phyloP scores from a whole-genome alignment of 2,797 vertebrate species.

The Alcedo quadribrachys region DNA sequence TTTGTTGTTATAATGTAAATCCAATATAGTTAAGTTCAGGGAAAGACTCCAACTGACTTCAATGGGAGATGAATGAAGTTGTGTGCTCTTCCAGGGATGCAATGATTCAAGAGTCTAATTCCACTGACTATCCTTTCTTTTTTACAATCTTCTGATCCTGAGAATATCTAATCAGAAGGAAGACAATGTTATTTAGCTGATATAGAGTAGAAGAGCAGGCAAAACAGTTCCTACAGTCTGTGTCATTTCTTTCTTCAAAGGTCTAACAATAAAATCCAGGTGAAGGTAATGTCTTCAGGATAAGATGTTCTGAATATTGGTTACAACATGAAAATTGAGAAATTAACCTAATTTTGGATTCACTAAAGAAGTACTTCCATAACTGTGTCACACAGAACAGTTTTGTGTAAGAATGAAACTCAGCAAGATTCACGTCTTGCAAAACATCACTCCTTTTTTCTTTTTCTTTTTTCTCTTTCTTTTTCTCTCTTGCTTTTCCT shows the following conservation, averaged over 20 bases:
- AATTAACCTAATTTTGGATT: neutral
- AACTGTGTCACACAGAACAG: neutral
- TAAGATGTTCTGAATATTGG: neutral
- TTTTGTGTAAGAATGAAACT: neutral
- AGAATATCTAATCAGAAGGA: neutral
- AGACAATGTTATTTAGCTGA: neutral
- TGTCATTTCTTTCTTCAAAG: neutral
- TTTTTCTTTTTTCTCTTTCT: accelerated
- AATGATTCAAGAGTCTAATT: neutral
- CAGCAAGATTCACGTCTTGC: neutral
- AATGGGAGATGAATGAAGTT: neutral
- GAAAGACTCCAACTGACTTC: neutral
- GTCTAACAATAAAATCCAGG: neutral
- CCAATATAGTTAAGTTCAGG: neutral
- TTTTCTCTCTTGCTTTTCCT: neutral
- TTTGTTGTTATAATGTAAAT: neutral
- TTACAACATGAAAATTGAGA: neutral
- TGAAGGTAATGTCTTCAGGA: neutral
- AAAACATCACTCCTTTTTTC: neutral
- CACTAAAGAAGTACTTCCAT: neutral
- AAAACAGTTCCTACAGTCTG: neutral
- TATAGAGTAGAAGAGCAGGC: neutral
- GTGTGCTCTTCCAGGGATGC: neutral
- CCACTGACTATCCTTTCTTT: neutral
- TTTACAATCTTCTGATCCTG: neutral